These are phyloP conservation scores for Hippoglossus hippoglossus DNA, from an alignment of 2,797 vertebrate genomes.

Conservation along the genomic window DNA sequence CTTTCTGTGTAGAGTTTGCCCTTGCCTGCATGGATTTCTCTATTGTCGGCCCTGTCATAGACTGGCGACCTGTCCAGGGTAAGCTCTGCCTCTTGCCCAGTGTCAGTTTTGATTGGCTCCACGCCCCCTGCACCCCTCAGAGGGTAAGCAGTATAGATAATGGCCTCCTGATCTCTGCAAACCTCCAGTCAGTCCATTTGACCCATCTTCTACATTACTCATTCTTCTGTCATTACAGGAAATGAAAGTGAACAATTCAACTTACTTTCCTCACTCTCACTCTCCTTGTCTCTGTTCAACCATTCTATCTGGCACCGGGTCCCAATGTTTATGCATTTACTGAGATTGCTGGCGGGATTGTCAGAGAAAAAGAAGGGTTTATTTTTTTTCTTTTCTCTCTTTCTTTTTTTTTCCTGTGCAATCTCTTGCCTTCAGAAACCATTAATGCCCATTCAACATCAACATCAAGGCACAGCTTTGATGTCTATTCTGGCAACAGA, in stretches of 20 bases:
- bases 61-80: neutral
- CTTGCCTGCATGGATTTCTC: no score
- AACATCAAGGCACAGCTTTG: conserved; percentile 96
- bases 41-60: no score
- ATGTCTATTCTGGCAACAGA: conserved; percentile 96
- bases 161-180: conserved; percentile 38
- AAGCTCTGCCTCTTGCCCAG: neutral
- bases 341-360: conserved; percentile 91
- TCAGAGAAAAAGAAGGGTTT: conserved; percentile 88
- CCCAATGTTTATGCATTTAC: conserved; percentile 91
- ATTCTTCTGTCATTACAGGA: conserved; percentile 61
- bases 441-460: conserved; percentile 96
- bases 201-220: conserved; percentile 50
- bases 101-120: neutral
- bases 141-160: neutral
- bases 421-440: conserved; percentile 97
- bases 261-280: conserved; percentile 59
- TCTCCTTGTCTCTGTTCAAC: conserved; percentile 61
- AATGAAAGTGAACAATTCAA: conserved; percentile 65
- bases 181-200: conserved; percentile 47
- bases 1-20: no score
- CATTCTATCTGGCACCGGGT: conserved; percentile 84
- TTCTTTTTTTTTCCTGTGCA: conserved; percentile 81
- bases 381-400: conserved; percentile 81
- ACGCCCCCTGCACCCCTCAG: neutral